phyloP scores from a whole-genome alignment of 2,113 vertebrate species.

The Cercopithecus mona region DNA sequence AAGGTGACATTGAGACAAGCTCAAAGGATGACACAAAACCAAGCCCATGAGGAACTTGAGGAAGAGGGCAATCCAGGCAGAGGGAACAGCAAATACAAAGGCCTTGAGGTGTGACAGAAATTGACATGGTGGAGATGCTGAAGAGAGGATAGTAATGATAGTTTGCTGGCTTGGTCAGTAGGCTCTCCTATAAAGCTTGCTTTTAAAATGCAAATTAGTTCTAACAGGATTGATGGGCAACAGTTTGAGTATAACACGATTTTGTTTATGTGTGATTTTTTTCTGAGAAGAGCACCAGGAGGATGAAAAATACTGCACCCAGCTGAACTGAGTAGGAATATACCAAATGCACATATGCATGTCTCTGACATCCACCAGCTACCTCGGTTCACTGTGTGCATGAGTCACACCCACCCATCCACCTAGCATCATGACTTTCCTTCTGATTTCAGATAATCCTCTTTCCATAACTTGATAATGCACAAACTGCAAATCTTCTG shows the following conservation, averaged over 20 bases:
- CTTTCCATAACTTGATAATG: neutral
- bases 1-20: neutral
- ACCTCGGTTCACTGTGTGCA: neutral
- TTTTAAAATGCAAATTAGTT: slow-evolving; percentile 25
- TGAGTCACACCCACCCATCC: neutral
- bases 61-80: neutral
- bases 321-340: neutral
- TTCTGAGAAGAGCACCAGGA: neutral
- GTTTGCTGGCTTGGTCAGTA: neutral
- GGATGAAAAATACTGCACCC: neutral
- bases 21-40: neutral
- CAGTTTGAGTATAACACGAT: neutral
- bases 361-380: neutral
- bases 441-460: neutral
- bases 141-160: neutral
- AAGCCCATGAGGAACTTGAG: neutral
- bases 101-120: neutral
- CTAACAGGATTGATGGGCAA: neutral
- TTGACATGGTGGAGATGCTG: neutral
- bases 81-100: neutral
- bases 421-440: neutral
- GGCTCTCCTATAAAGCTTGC: neutral
- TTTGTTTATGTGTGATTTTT: slow-evolving; percentile 34
- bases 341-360: neutral
- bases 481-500: neutral